phyloP scores from a whole-genome alignment of 1,140 invertebrate genomes.

The Listronotus oregonensis region DNA sequence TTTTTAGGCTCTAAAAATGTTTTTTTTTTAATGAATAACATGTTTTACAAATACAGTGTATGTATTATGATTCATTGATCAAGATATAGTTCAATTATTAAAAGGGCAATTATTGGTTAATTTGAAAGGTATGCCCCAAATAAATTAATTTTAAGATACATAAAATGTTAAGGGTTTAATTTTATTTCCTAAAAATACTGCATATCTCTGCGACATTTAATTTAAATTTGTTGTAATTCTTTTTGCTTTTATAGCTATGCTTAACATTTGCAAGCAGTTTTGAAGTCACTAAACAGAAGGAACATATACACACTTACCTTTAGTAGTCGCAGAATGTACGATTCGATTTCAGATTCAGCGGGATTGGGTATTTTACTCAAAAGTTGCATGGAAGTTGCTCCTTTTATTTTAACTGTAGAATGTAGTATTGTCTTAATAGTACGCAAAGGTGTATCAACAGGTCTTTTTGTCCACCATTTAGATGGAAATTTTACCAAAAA shows the following conservation, averaged over 20 bases:
- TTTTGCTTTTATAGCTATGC: too few relatives aligned
- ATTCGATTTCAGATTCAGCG: conserved; percentile 80
- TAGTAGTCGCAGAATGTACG: conserved; percentile 78
- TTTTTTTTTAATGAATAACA: conserved; percentile 8
- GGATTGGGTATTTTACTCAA: conserved; percentile 77
- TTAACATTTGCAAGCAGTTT: too few relatives aligned
- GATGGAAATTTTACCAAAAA: conserved; percentile 87
- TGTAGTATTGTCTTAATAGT: conserved; percentile 93
- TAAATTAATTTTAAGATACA: too few relatives aligned
- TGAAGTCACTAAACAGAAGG: too few relatives aligned
- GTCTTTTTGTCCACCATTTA: conserved; percentile 75
- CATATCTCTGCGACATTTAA: too few relatives aligned
- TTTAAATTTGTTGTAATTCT: too few relatives aligned
- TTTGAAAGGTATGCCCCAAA: too few relatives aligned
- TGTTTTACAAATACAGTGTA: background rate
- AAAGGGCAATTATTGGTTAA: too few relatives aligned
- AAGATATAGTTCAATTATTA: too few relatives aligned
- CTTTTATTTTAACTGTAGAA: conserved; percentile 79
- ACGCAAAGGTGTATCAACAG: conserved; percentile 77
- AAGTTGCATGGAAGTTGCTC: conserved; percentile 75
- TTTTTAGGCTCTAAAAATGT: conserved; percentile 57
- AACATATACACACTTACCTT: conserved; percentile 59
- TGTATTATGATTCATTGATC: too few relatives aligned
- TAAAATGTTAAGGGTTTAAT: too few relatives aligned
- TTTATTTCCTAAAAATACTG: too few relatives aligned